Base-by-base conservation (phyloP, 1,140 invertebrate species). In the Onthophagus taurus region DNA sequence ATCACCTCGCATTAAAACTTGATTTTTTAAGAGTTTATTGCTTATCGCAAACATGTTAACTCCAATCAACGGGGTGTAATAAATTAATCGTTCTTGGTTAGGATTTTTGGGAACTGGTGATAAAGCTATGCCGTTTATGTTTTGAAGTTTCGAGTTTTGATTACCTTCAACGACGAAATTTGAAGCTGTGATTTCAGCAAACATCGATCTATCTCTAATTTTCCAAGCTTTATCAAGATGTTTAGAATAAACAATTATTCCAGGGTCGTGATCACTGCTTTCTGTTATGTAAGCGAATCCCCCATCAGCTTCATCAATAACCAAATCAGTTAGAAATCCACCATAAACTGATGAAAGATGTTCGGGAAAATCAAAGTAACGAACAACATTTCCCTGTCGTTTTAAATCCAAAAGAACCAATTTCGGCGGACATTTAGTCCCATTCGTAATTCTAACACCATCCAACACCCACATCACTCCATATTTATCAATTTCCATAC, bases 391-490 rank as follows among this genome's bases (percentile, higher is more conserved):
- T 11, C 70, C 70, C 6, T 66, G 65, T 3, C 71, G 63, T 39
- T 79, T 77, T 3, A 81, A 59, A 52, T 83, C 74, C 20, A 82
- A 70, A 17, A 83, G 68, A 0, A 81, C 71, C 11, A 83, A 52
- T 35, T 77, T 74, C 0, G 80, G 76, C 1, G 74, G 73, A 53
- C 81, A 83, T 11, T 54, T 26, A 1, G 60, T 53, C 14, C 42
- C 18, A 31, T 52, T 51, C 44, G 48, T 35, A 0, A 74, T 63
- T 2, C 74, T 66, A 0, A 78, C 78, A 18, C 73, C 72, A 51
- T 83, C 81, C 35, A 81, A 53, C 4, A 81, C 71, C 80, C 80
- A 83, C 74, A 84, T 76, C 1, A 77, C 61, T 4, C 77, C 79
- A 17, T 69, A 63, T 1, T 69, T 69, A 52, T 83, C 80, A 21